phyloP scores from a whole-genome alignment of 2,113 vertebrate genomes.

The Enhydra lutris region DNA sequence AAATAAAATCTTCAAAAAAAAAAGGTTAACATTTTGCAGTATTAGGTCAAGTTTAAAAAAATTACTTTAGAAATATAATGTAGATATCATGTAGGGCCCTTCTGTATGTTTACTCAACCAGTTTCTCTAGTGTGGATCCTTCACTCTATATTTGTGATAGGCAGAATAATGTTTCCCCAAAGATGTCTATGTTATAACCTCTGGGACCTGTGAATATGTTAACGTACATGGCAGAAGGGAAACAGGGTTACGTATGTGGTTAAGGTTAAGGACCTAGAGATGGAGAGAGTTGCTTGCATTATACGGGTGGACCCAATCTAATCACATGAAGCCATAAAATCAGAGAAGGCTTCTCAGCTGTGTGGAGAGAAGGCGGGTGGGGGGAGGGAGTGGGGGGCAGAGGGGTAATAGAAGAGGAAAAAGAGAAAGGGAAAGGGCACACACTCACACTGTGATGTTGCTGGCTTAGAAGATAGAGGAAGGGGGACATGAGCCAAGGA shows the following conservation, averaged over 20 bases:
- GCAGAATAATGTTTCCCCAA: not conserved
- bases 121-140: not conserved
- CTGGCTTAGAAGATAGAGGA: not conserved
- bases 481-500: not conserved
- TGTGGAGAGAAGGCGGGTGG: not conserved
- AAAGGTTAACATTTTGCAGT: not conserved
- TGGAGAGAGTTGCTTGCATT: not conserved
- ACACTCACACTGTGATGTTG: accelerated
- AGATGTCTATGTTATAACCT: not conserved
- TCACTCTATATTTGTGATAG: not conserved
- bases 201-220: not conserved
- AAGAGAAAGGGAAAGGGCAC: not conserved
- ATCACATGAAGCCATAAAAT: not conserved
- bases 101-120: not conserved
- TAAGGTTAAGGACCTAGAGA: not conserved
- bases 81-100: not conserved
- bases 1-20: too few relatives aligned
- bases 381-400: accelerated
- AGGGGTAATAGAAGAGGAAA: too few relatives aligned
- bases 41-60: not conserved
- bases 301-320: not conserved
- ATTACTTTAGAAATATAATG: not conserved
- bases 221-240: not conserved
- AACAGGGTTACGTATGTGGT: not conserved
- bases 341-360: not conserved